Base-by-base conservation (phyloP, 64 coral and sea anemone species). In the Actinia equina region DNA sequence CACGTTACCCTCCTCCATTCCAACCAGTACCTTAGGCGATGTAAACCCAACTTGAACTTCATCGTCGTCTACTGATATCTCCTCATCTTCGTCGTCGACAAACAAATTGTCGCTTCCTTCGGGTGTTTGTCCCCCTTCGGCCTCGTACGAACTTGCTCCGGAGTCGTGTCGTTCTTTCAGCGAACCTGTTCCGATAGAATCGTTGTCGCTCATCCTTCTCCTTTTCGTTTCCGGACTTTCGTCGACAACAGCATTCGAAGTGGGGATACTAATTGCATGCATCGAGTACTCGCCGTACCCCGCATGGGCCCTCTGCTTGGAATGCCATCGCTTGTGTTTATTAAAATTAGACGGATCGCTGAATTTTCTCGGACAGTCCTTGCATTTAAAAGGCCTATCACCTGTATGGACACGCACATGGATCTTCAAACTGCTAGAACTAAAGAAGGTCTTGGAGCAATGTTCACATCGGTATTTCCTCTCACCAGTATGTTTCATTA, bases 321-420 rank as follows among this genome's bases (percentile, higher is more conserved):
- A 82, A 56, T 99, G 97, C 93, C 93, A 99, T 37, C 93, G 87
- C 56, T 99, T 99, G 74, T 99, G 97, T 41, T 99, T 99, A 87
- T 99, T 99, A 71, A 99, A 99, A 79, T 99, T 99, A 27, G 97
- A 99, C 3, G 97, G 97, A 44, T 99, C 97, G 30, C 97, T 99
- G 59, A 99, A 99, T 20, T 95, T 95, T 46, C 93, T 93, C 3
- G 93, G 93, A 86, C 97, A 99, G 13, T 95, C 93, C 60, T 99
- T 99, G 86, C 97, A 99, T 84, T 99, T 99, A 42, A 99, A 95
- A 7, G 97, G 97, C 44, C 93, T 70, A 56, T 99, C 97, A 0
- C 97, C 97, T 16, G 97, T 95, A 85, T 99, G 97, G 60, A 99
- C 93, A 0, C 97, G 93, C 6, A 93, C 90, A 41, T 99, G 97